Evolutionary conservation across 2,888 invertebrate species (phyloP).

Genomic region (Volucella inflata): DNA sequence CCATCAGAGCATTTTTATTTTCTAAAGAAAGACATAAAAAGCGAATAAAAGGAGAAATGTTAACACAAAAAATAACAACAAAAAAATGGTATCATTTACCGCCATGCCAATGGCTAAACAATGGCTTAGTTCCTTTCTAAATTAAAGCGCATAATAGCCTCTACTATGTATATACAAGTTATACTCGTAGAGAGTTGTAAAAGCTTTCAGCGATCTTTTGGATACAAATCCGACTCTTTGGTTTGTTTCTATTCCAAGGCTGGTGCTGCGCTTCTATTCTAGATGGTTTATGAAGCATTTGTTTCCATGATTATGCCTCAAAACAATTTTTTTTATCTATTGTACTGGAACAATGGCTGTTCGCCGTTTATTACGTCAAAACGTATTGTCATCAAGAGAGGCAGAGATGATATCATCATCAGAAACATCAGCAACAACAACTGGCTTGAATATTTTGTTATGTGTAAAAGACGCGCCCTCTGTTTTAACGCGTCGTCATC

Average conservation of each 20-base stretch:
- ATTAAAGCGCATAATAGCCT: conserved; percentile 65
- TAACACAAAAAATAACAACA: conserved; percentile 30
- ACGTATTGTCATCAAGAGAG: conserved; percentile 44
- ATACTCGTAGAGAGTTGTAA: not conserved
- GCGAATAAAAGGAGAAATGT: conserved; percentile 15
- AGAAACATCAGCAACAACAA: conserved; percentile 65
- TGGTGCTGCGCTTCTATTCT: conserved; percentile 26
- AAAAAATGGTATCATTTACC: conserved; percentile 59
- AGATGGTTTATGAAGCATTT: conserved; percentile 49
- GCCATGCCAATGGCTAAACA: conserved; percentile 63
- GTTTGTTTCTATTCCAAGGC: conserved; percentile 56
- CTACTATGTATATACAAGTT: not conserved
- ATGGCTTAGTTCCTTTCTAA: conserved; percentile 65
- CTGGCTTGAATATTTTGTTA: conserved; percentile 59
- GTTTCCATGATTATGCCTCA: conserved; percentile 66
- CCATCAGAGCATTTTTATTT: conserved; percentile 45
- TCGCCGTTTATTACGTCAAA: conserved; percentile 68
- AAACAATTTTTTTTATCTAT: conserved; percentile 69
- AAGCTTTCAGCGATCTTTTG: conserved; percentile 39
- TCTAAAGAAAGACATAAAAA: conserved; percentile 1
- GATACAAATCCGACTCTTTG: conserved; percentile 7
- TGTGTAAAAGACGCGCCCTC: conserved; percentile 67
- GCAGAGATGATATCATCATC: conserved; percentile 60
- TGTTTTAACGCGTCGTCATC: conserved; percentile 30
- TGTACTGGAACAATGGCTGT: conserved; percentile 71